A percentile compares a stretch with the other conserved stretches of the same genome.
These are phyloP conservation scores for Nyleta sp. DNA, from an alignment of 2,888 invertebrate species.

Conservation along the genomic window DNA sequence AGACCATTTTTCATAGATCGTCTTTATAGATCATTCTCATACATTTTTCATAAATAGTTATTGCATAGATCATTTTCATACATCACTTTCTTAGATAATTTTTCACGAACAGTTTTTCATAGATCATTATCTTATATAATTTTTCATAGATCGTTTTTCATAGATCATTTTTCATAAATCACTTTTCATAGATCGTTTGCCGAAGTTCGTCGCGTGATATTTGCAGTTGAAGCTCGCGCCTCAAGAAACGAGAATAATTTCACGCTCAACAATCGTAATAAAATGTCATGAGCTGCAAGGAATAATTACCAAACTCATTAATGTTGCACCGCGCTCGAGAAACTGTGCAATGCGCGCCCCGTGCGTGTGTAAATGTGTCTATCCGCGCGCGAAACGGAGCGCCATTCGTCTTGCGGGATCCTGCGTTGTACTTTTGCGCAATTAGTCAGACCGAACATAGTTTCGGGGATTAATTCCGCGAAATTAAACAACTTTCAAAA, in stretches of 20 bases:
- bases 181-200: no score
- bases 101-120: no score
- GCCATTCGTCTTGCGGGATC: constrained; percentile 33
- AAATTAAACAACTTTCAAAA: constrained; percentile 50
- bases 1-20: no score
- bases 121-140: no score
- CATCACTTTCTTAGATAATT: no score
- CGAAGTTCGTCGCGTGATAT: background rate
- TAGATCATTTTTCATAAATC: no score
- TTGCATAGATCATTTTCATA: no score
- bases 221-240: background rate
- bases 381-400: constrained; percentile 17
- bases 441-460: constrained; percentile 41
- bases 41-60: no score
- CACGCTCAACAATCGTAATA: constrained; percentile 15
- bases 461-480: constrained; percentile 38
- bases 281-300: constrained; percentile 23
- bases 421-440: constrained; percentile 47
- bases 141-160: no score
- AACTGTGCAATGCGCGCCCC: constrained; percentile 11
- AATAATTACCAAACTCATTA: constrained; percentile 50
- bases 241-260: constrained; percentile 11
- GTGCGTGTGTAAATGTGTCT: constrained; percentile 34
- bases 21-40: no score
- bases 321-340: constrained; percentile 21